Evolutionary conservation across 2,113 vertebrate genomes (phyloP).

Genomic region (Eulacestoma nigropectus): DNA sequence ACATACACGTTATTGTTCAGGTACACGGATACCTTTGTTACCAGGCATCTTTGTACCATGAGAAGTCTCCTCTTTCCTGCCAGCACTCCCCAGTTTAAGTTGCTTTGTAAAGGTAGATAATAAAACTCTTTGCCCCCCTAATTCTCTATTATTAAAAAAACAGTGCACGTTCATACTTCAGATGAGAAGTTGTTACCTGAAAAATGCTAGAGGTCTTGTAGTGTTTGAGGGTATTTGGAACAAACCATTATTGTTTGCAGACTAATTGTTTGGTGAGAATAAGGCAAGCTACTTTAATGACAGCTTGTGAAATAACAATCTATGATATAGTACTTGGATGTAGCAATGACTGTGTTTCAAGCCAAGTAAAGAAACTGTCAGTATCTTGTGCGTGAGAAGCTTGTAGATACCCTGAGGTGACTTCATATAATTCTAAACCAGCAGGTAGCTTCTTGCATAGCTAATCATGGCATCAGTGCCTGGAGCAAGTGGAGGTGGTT

Average conservation of each 20-base stretch:
- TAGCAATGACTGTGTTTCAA: conserved; percentile 70
- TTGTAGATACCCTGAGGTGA: conserved; percentile 78
- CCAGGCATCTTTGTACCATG: background rate
- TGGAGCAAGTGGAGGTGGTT: conserved; percentile 76
- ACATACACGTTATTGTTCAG: background rate
- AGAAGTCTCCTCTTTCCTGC: background rate
- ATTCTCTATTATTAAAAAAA: conserved; percentile 10
- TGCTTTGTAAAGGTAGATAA: conserved; percentile 30
- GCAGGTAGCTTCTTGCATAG: conserved; percentile 85
- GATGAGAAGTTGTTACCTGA: conserved; percentile 17
- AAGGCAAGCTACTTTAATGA: conserved; percentile 71
- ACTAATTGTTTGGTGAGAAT: conserved; percentile 70
- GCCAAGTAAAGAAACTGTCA: conserved; percentile 73
- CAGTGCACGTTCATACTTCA: conserved; percentile 7
- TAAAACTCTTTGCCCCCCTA: background rate
- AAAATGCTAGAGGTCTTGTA: conserved; percentile 49
- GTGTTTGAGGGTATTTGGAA: conserved; percentile 64
- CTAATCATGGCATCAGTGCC: conserved; percentile 81
- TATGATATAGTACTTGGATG: conserved; percentile 75
- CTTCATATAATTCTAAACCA: conserved; percentile 79
- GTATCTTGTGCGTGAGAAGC: conserved; percentile 83
- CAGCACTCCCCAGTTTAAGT: conserved; percentile 19
- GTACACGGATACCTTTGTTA: background rate
- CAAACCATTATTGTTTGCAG: conserved; percentile 71
- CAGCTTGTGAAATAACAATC: conserved; percentile 76